Evolutionary conservation across 2,888 invertebrate genomes (phyloP), one percentile per base, ranked within the genome.

Genomic region (Pogonocherus hispidulus): DNA sequence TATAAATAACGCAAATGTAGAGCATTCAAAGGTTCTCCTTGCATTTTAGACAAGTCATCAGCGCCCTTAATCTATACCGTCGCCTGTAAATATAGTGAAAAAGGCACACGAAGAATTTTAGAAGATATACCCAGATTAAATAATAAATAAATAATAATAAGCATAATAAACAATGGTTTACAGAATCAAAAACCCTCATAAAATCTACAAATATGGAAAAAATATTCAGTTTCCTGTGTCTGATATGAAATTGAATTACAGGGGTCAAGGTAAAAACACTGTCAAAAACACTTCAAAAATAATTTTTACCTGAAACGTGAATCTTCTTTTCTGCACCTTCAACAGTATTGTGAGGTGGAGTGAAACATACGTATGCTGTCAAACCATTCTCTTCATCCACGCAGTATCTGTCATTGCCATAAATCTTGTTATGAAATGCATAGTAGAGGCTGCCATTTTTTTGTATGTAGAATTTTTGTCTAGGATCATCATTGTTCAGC

Each of bases 381-480:
- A 52, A 32, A 6, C 52, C 52, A 16, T 52, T 32, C 9, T 14
- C 16, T 6, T 52, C 52, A 32, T 52, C 52, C 2, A 52, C 27
- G 16, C 52, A 52, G 23, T 52, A 52, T 8, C 32, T 52, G 32
- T 27, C 27, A 9, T 52, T 52, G 18, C 27, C 9, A 16, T 52
- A 52, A 3, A 52, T 18, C 16, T 16, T 27, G 5, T 16, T n/a
- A 14, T 52, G 32, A 52, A 22, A 32, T 3, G 27, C 32, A 16
- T 52, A 52, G 8, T 32, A 52, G 32, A 52, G 16, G 32, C 52
- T 52, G n/a, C 52, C 52, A 52, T 52, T 32, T 14, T 27, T n/a
- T 16, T 52, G 52, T 32, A 52, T 32, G 9, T 22, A 52, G 16
- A 32, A 52, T 16, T 23, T 27, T 16, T 52, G 52, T 14, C 52